Conservation (phyloP, 35 echinoderm and acorn worm species). For the Stichopus chloronotus region DNA sequence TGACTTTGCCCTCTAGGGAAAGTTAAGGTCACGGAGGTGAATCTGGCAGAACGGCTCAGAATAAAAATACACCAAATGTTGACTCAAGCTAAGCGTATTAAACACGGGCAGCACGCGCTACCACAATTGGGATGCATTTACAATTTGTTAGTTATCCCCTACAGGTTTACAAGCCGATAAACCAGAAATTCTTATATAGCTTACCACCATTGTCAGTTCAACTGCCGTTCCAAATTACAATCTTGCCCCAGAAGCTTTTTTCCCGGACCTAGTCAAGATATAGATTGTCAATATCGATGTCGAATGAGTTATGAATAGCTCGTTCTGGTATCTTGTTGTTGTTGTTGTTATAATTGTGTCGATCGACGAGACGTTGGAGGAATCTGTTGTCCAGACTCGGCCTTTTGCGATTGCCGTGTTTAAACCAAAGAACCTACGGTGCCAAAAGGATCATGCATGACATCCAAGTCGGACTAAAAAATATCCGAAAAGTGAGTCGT, state of each 20-base stretch:
- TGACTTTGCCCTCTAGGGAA: background rate
- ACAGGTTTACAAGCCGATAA: background rate
- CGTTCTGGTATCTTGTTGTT: too few species aligned
- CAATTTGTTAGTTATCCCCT: background rate
- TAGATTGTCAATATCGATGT: too few species aligned
- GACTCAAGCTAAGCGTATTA: background rate
- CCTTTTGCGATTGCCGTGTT: too few species aligned
- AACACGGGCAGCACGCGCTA: background rate
- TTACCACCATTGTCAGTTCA: background rate
- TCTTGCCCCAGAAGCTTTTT: background rate
- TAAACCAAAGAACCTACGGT: too few species aligned
- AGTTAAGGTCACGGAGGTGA: conserved; percentile 18
- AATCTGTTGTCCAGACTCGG: too few species aligned
- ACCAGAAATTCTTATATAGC: background rate
- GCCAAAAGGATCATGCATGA: too few species aligned
- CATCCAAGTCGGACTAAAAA: too few species aligned
- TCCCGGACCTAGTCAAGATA: too few species aligned
- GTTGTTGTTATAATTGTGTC: too few species aligned
- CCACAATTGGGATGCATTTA: background rate
- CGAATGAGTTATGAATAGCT: too few species aligned
- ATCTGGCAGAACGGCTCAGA: background rate
- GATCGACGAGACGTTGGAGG: too few species aligned
- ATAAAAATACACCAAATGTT: background rate
- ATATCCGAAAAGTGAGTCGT: background rate
- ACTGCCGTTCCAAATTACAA: background rate